Evolutionary conservation across 2,113 vertebrate genomes (phyloP).

Genomic region (Aegypius monachus): DNA sequence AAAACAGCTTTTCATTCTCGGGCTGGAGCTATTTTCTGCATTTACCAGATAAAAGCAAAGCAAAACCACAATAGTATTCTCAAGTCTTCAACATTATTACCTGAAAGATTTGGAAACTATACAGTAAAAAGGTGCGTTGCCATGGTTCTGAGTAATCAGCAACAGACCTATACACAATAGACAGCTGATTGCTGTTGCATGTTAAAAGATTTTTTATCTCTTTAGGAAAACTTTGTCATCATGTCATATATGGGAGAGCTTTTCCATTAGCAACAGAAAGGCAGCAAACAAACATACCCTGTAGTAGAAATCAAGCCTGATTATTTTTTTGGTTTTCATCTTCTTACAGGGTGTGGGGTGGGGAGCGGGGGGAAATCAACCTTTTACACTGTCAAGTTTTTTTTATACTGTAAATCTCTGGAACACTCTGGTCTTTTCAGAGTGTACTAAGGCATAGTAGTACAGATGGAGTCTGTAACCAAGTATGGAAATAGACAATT

Average conservation of each 20-base stretch:
- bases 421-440: not conserved
- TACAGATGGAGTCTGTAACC: not conserved
- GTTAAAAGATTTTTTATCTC: not conserved
- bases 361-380: not conserved
- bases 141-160: conserved; percentile 47
- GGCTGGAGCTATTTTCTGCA: not conserved
- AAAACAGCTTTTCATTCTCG: not conserved
- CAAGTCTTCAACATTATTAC: conserved; percentile 6
- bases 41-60: conserved; percentile 7
- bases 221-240: conserved; percentile 24
- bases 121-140: conserved; percentile 40
- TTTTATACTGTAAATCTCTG: not conserved
- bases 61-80: not conserved
- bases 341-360: rapidly evolving
- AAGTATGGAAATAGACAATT: not conserved
- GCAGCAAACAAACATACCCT: not conserved
- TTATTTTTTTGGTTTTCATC: not conserved
- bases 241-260: not conserved
- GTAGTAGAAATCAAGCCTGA: not conserved
- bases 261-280: not conserved
- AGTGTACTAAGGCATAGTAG: not conserved
- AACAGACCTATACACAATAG: not conserved
- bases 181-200: conserved; percentile 43
- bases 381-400: not conserved
- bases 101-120: conserved; percentile 1